A percentile compares a stretch with the other conserved stretches of the same genome.
These are phyloP conservation scores for human (Homo sapiens) DNA, from an alignment of 2,113 vertebrate species.

Conservation along the genomic window GRCh38 chr1:37501001-37501500, in stretches of 20 bases:
- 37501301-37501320: conserved; percentile 49
- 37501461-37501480: background rate
- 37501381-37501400: background rate
- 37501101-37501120: conserved; percentile 3
- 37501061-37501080: background rate
- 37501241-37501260: background rate
- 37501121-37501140: conserved; percentile 33
- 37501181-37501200: conserved; percentile 28
- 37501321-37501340: background rate
- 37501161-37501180: conserved; percentile 43
- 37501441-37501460: background rate
- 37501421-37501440: background rate
- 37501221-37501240: background rate
- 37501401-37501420: background rate
- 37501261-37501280: conserved; percentile 37
- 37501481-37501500: background rate
- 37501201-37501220: background rate
- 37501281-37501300: conserved; percentile 21
- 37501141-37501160: conserved; percentile 58
- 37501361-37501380: background rate
- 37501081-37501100: background rate
- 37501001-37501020: background rate
- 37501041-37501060: background rate
- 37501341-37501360: conserved; percentile 1
- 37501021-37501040: background rate